A percentile compares a stretch with the other conserved stretches of the same genome.
These are phyloP conservation scores for Diadema setosum DNA, from an alignment of 35 echinoderm and acorn worm species.

Conservation along the genomic window DNA sequence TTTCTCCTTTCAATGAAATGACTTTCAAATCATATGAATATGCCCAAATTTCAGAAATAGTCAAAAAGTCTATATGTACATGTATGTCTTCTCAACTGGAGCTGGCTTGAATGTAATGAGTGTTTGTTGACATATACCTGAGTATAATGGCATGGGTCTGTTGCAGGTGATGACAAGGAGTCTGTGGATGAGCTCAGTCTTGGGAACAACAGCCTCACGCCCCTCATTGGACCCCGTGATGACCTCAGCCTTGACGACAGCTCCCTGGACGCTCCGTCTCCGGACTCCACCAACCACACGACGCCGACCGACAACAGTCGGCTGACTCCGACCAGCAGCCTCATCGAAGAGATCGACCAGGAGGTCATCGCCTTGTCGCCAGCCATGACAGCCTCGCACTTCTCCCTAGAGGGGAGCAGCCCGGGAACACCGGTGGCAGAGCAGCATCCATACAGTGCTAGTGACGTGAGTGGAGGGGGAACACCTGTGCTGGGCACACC, in stretches of 20 bases:
- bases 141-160: too few relatives aligned
- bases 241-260: slow-evolving; percentile 58
- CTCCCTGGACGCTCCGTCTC: slow-evolving; percentile 46
- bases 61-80: too few relatives aligned
- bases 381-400: background rate
- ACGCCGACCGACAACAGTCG: slow-evolving; percentile 57
- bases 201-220: background rate
- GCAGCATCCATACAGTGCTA: background rate
- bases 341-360: slow-evolving; percentile 45
- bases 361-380: slow-evolving; percentile 43
- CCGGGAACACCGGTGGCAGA: background rate
- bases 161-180: background rate
- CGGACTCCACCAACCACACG: slow-evolving; percentile 41
- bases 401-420: background rate
- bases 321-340: slow-evolving; percentile 72
- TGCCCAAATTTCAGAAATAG: too few relatives aligned
- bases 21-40: too few relatives aligned
- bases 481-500: background rate
- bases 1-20: too few relatives aligned
- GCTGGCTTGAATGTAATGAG: too few relatives aligned
- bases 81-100: too few relatives aligned
- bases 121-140: too few relatives aligned
- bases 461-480: background rate
- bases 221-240: slow-evolving; percentile 6
- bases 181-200: background rate